These are phyloP conservation scores for Cyprinus carpio DNA, from an alignment of 2,113 vertebrate genomes.

Conservation along the genomic window DNA sequence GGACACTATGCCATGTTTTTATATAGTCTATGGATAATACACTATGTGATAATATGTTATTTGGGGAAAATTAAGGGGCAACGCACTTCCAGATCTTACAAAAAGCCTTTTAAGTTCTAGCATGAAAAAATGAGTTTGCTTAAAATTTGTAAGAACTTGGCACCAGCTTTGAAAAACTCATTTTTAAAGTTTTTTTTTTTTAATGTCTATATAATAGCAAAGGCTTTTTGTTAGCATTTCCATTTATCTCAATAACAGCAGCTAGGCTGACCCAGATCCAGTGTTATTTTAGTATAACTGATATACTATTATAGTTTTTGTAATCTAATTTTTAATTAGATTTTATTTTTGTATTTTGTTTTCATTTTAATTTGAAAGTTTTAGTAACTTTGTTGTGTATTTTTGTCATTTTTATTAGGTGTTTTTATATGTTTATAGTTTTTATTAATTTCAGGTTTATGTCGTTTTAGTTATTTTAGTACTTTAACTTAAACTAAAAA, in stretches of 20 bases:
- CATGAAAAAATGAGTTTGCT: too few relatives aligned
- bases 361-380: too few relatives aligned
- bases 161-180: neutral
- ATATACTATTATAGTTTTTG: neutral
- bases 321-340: neutral
- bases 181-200: neutral
- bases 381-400: too few relatives aligned
- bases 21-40: too few relatives aligned
- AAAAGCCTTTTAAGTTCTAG: neutral
- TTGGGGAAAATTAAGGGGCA: neutral
- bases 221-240: neutral
- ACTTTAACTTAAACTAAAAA: too few relatives aligned
- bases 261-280: neutral
- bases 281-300: neutral
- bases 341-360: neutral
- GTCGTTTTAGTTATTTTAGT: too few relatives aligned
- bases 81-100: neutral
- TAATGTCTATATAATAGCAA: neutral
- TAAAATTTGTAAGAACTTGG: neutral
- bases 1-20: too few relatives aligned
- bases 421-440: too few relatives aligned
- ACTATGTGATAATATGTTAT: neutral
- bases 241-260: neutral
- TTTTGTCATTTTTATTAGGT: too few relatives aligned
- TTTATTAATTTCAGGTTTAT: too few relatives aligned